phyloP scores from a whole-genome alignment of 2,797 vertebrate genomes.

The Chaunax sp. region DNA sequence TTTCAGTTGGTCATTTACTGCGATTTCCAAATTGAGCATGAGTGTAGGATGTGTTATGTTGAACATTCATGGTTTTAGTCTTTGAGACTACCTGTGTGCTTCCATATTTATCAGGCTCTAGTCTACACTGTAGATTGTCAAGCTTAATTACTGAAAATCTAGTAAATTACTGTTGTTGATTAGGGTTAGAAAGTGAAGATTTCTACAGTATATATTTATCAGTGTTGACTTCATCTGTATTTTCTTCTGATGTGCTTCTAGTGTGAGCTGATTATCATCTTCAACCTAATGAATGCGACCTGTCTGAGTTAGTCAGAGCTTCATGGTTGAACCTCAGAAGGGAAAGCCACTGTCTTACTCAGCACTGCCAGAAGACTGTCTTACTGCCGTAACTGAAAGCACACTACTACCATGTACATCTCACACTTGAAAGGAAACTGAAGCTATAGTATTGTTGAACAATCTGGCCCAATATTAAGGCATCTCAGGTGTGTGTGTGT shows the following conservation, averaged over 20 bases:
- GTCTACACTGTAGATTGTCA: slow-evolving; percentile 38
- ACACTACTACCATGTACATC: slow-evolving; percentile 62
- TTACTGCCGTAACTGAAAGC: slow-evolving; percentile 73
- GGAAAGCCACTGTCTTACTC: slow-evolving; percentile 50
- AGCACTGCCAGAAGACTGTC: slow-evolving; percentile 75
- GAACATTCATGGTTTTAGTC: slow-evolving; percentile 47
- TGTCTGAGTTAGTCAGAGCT: slow-evolving; percentile 25
- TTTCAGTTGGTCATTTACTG: slow-evolving; percentile 62
- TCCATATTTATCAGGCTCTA: slow-evolving; percentile 43
- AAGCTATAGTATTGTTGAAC: slow-evolving; percentile 77
- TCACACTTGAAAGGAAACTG: slow-evolving; percentile 74
- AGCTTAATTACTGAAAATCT: slow-evolving; percentile 51
- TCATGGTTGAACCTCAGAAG: slow-evolving; percentile 43
- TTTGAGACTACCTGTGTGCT: slow-evolving; percentile 45
- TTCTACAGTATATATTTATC: slow-evolving; percentile 62
- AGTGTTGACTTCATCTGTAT: slow-evolving; percentile 45
- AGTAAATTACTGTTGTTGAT: slow-evolving; percentile 51
- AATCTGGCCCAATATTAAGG: slow-evolving; percentile 72
- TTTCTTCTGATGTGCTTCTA: slow-evolving; percentile 45
- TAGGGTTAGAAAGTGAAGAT: slow-evolving; percentile 47
- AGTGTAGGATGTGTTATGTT: slow-evolving; percentile 38
- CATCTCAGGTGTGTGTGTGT: slow-evolving; percentile 77
- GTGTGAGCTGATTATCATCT: slow-evolving; percentile 36
- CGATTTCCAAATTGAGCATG: slow-evolving; percentile 56
- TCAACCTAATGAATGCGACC: slow-evolving; percentile 33